Evolutionary conservation across 2,113 vertebrate species (phyloP).

Genomic region (Centropristis striata): DNA sequence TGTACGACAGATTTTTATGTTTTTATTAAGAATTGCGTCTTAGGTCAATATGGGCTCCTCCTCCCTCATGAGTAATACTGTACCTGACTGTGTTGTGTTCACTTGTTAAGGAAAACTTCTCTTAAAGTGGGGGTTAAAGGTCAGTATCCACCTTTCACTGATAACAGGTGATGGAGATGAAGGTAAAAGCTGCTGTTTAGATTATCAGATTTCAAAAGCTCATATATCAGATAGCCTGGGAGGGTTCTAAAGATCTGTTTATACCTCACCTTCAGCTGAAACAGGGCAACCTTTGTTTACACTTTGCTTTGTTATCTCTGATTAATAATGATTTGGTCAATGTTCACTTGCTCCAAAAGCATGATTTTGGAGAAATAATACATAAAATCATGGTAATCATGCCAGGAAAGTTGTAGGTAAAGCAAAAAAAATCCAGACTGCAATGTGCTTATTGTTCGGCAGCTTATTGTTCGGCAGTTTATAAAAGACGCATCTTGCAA

Average conservation of each 20-base stretch:
- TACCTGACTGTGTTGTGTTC: slow-evolving; percentile 29
- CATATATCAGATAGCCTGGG: neutral
- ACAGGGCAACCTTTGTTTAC: neutral
- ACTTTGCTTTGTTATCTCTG: slow-evolving; percentile 1
- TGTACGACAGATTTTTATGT: slow-evolving; percentile 21
- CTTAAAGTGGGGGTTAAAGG: slow-evolving; percentile 43
- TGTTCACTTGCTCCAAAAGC: neutral
- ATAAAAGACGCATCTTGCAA: too few relatives aligned
- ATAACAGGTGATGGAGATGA: slow-evolving; percentile 13
- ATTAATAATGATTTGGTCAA: neutral
- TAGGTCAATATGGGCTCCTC: slow-evolving; percentile 11
- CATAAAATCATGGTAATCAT: neutral
- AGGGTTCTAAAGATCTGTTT: neutral
- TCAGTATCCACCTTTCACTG: slow-evolving; percentile 27
- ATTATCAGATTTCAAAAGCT: slow-evolving; percentile 24
- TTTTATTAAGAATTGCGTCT: slow-evolving; percentile 8
- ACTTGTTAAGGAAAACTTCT: slow-evolving; percentile 18
- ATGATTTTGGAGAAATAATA: neutral
- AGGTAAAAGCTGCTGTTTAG: neutral
- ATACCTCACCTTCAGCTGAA: neutral
- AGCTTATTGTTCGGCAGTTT: neutral
- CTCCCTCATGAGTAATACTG: slow-evolving; percentile 35
- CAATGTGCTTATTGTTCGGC: neutral
- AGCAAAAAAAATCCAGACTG: neutral
- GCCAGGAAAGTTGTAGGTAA: neutral